Evolutionary conservation across 2,797 vertebrate genomes (phyloP).

Genomic region (Buceros bicornis): DNA sequence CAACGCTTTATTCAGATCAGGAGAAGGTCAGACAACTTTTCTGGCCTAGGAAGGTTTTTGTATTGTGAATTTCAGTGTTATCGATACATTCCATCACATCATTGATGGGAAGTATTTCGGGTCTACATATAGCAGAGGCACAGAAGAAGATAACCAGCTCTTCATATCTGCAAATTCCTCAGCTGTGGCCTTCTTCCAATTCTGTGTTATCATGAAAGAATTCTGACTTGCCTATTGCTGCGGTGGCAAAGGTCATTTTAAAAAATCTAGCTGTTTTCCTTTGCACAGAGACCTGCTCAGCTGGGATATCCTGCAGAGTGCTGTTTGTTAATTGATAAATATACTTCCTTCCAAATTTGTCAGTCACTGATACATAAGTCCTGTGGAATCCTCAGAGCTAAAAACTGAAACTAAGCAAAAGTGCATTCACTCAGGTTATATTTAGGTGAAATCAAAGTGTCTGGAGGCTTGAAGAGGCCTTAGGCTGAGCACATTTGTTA

Average conservation of each 20-base stretch:
- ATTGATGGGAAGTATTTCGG: background rate
- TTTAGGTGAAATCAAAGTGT: background rate
- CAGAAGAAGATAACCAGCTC: slow-evolving; percentile 15
- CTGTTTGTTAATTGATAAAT: slow-evolving; percentile 38
- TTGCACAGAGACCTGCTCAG: background rate
- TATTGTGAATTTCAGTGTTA: background rate
- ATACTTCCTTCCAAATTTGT: slow-evolving; percentile 35
- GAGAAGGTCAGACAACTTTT: background rate
- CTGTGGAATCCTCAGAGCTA: background rate
- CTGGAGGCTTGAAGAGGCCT: background rate
- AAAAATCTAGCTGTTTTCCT: slow-evolving; percentile 12
- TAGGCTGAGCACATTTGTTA: background rate
- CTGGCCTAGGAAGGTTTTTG: background rate
- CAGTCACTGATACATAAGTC: background rate
- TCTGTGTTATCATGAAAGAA: slow-evolving; percentile 32
- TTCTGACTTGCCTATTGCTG: background rate
- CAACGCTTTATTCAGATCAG: background rate
- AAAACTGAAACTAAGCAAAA: slow-evolving; percentile 1
- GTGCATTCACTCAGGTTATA: background rate
- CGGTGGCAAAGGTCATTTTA: slow-evolving; percentile 34
- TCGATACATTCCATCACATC: slow-evolving; percentile 52
- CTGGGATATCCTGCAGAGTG: slow-evolving; percentile 16
- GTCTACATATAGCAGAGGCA: background rate
- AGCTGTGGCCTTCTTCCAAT: background rate
- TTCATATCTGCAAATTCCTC: slow-evolving; percentile 55